phyloP scores from a whole-genome alignment of 2,797 vertebrate genomes.

The Tarsius wallacei region DNA sequence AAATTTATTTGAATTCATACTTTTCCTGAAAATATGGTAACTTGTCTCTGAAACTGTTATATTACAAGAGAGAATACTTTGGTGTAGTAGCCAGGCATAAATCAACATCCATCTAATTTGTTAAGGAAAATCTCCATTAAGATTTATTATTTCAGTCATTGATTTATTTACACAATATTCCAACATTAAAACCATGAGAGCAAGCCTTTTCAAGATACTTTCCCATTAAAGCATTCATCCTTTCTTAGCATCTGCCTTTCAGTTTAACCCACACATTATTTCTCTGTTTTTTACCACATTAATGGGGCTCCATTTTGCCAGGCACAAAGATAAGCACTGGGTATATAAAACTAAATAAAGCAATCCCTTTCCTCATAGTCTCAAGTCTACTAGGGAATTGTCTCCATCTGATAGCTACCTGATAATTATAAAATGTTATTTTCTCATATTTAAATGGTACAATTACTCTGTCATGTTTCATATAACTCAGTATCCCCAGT shows the following conservation, averaged over 20 bases:
- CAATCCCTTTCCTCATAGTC: background rate
- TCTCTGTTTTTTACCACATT: background rate
- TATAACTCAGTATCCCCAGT: too few species aligned
- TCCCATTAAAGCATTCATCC: background rate
- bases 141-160: background rate
- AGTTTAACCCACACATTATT: background rate
- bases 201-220: background rate
- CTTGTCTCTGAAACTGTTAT: background rate
- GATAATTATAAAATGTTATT: background rate
- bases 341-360: background rate
- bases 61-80: background rate
- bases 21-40: background rate
- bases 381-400: background rate
- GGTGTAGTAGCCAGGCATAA: background rate
- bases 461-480: background rate
- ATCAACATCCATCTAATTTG: conserved; percentile 4
- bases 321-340: background rate
- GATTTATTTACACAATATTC: background rate
- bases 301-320: background rate
- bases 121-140: background rate
- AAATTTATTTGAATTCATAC: background rate
- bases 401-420: background rate
- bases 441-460: background rate
- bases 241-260: background rate
- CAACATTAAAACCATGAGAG: conserved; percentile 24